Evolutionary conservation across 2,888 invertebrate species (phyloP).

Genomic region (Nemapogon koenigi): DNA sequence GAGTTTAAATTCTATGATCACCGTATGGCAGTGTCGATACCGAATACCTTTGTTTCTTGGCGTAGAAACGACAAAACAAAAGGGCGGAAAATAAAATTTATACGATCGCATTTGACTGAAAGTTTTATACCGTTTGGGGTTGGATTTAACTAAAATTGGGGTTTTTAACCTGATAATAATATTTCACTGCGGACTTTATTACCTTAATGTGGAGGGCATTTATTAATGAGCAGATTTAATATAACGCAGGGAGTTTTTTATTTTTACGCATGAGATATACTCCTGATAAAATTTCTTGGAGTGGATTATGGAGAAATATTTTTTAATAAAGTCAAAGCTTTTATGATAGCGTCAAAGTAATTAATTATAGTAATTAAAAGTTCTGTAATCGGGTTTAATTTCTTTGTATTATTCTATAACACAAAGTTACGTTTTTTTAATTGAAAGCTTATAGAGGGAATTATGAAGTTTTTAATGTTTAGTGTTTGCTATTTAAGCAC

Average conservation of each 20-base stretch:
- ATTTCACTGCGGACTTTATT: constrained; percentile 51
- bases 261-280: not conserved
- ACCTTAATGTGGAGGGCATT: constrained; percentile 40
- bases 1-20: too few relatives aligned
- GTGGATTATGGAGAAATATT: not conserved
- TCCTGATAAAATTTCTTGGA: not conserved
- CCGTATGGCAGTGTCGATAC: too few relatives aligned
- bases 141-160: constrained; percentile 33
- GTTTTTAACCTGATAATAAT: constrained; percentile 41
- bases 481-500: too few relatives aligned
- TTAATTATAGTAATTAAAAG: constrained; percentile 4
- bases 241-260: constrained; percentile 12
- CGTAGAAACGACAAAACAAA: constrained; percentile 34
- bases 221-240: constrained; percentile 36
- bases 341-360: not conserved
- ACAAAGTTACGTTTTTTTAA: too few relatives aligned
- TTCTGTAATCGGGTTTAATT: too few relatives aligned
- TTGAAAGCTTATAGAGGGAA: too few relatives aligned
- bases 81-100: constrained; percentile 38
- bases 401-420: too few relatives aligned
- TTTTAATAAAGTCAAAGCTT: not conserved
- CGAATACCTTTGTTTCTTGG: too few relatives aligned
- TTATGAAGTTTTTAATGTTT: too few relatives aligned
- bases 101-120: constrained; percentile 35
- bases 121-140: constrained; percentile 42